Evolutionary conservation across 1,140 invertebrate species (phyloP).

Genomic region (Scylla paramamosain): DNA sequence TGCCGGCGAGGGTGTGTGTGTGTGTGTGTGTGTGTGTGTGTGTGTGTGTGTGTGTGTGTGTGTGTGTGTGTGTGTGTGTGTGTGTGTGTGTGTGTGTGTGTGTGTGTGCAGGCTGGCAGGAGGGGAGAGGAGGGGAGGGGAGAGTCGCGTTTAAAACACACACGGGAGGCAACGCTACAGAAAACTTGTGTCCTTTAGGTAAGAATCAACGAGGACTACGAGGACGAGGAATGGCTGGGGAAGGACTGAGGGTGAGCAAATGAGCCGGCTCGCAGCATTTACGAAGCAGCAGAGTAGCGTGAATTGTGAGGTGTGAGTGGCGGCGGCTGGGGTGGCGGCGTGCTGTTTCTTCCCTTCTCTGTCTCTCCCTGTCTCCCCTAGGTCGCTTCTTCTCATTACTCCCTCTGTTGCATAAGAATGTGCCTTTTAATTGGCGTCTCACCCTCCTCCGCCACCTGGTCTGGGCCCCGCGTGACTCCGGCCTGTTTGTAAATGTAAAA

Average conservation of each 20-base stretch:
- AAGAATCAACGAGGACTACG: neutral
- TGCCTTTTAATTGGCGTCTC: constrained; percentile 46
- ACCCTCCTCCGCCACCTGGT: neutral
- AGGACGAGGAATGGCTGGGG: neutral
- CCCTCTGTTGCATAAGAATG: constrained; percentile 47
- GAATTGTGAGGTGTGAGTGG: constrained; percentile 6
- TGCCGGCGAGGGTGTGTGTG: too few species aligned
- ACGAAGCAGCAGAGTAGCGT: neutral
- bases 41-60: neutral
- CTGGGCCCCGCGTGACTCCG: neutral
- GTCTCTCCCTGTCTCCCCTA: neutral
- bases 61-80: neutral
- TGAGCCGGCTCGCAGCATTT: neutral
- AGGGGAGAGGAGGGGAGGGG: neutral
- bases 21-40: neutral
- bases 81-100: too few species aligned
- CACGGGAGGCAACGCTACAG: neutral
- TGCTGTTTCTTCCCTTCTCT: neutral
- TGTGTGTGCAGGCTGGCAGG: neutral
- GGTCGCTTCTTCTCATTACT: constrained; percentile 2
- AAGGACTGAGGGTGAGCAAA: neutral
- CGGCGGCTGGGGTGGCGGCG: neutral
- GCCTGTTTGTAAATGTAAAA: constrained; percentile 57
- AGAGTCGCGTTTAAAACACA: neutral
- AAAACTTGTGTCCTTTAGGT: neutral